Conservation (phyloP, 2,797 vertebrate genomes). For the Dryobates pubescens region DNA sequence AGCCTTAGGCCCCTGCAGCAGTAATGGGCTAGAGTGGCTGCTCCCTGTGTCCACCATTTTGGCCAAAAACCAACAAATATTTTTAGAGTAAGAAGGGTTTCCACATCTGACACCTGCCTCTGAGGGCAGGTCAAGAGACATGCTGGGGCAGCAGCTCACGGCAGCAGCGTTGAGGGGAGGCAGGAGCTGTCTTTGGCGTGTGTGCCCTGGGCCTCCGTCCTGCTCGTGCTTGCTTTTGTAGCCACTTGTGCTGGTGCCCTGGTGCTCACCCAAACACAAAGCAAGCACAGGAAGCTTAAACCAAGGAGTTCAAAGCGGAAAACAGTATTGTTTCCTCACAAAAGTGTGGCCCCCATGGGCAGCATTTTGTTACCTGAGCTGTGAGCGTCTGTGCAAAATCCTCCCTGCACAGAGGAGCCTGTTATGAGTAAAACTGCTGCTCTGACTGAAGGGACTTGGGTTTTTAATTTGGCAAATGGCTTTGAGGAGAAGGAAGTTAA, state of each 20-base stretch:
- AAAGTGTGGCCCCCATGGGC: not conserved
- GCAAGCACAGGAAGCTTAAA: not conserved
- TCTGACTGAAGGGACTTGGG: not conserved
- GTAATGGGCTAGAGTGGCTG: not conserved
- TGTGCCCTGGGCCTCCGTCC: rapidly evolving
- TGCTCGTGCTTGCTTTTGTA: rapidly evolving
- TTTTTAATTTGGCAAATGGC: not conserved
- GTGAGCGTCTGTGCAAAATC: not conserved
- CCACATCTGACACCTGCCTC: too few relatives aligned
- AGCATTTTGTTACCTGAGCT: rapidly evolving
- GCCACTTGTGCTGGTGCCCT: rapidly evolving
- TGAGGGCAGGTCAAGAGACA: rapidly evolving
- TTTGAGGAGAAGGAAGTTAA: not conserved
- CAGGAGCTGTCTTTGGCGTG: rapidly evolving
- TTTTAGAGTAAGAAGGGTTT: not conserved
- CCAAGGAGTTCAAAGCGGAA: not conserved
- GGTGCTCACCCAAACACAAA: not conserved
- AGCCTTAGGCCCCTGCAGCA: not conserved
- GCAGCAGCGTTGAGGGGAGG: rapidly evolving
- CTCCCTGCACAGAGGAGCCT: too few relatives aligned
- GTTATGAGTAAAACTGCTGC: not conserved
- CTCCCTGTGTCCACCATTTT: rapidly evolving
- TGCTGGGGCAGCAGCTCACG: not conserved
- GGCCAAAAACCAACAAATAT: not conserved
- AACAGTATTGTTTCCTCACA: rapidly evolving